Conservation (phyloP, 92 coral and sea anemone species). For the Parazoanthus swiftii region DNA sequence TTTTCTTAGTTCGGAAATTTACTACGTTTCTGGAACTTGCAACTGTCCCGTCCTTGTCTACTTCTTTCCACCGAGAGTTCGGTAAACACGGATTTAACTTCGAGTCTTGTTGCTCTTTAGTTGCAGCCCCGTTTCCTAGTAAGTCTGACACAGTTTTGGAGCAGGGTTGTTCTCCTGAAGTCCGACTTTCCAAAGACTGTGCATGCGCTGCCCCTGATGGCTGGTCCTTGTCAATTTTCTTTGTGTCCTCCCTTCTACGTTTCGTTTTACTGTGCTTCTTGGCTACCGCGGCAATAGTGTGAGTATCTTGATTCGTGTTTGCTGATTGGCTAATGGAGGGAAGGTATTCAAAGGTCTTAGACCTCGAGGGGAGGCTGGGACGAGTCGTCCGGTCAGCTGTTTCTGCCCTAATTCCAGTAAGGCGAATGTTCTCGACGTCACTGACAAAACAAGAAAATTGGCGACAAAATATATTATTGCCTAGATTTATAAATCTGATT, state of each 20-base stretch:
- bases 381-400: conserved; percentile 39
- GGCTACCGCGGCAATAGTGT: conserved; percentile 14
- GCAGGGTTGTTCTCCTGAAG: not conserved
- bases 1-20: conserved; percentile 50
- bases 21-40: conserved; percentile 36
- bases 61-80: conserved; percentile 36
- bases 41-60: conserved; percentile 15
- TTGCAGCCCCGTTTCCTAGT: not conserved
- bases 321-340: conserved; percentile 49
- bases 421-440: conserved; percentile 63
- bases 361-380: conserved; percentile 34
- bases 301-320: conserved; percentile 18
- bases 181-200: not conserved
- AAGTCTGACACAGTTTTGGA: not conserved
- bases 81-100: not conserved
- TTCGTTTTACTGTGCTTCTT: conserved; percentile 5
- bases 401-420: conserved; percentile 70
- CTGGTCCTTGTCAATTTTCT: not conserved
- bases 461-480: too few relatives aligned
- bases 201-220: not conserved
- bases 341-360: conserved; percentile 34
- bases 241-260: not conserved
- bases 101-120: not conserved
- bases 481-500: too few relatives aligned
- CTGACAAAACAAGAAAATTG: conserved; percentile 17